phyloP scores from a whole-genome alignment of 2,888 invertebrate species.

The Teleiodes luculella region DNA sequence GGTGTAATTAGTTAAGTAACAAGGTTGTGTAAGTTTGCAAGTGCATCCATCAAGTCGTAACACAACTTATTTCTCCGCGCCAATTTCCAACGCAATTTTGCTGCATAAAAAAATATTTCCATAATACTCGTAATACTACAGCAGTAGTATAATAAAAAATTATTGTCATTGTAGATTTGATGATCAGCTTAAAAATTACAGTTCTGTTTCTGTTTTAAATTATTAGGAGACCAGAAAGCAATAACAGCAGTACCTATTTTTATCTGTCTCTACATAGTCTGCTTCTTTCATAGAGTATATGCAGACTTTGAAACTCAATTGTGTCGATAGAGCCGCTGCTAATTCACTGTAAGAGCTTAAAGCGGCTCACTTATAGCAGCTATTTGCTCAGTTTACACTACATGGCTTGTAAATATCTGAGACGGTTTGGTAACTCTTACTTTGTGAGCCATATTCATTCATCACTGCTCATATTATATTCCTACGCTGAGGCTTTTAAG shows the following conservation, averaged over 20 bases:
- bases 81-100: neutral
- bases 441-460: too few relatives aligned
- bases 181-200: too few relatives aligned
- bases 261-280: neutral
- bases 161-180: too few relatives aligned
- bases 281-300: neutral
- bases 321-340: neutral
- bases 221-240: neutral
- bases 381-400: neutral
- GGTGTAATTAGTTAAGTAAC: conserved; percentile 1
- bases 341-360: neutral
- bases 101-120: too few relatives aligned
- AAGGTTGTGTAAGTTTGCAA: conserved; percentile 2
- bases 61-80: neutral
- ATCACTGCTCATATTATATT: too few relatives aligned
- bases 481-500: too few relatives aligned
- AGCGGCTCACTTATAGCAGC: neutral
- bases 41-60: conserved; percentile 7
- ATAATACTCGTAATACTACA: too few relatives aligned
- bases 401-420: neutral
- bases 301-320: conserved; percentile 1
- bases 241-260: neutral
- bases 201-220: neutral
- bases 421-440: too few relatives aligned
- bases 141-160: too few relatives aligned